These are phyloP conservation scores for Nylanderia fulva DNA, from an alignment of 1,140 invertebrate genomes.

Conservation along the genomic window DNA sequence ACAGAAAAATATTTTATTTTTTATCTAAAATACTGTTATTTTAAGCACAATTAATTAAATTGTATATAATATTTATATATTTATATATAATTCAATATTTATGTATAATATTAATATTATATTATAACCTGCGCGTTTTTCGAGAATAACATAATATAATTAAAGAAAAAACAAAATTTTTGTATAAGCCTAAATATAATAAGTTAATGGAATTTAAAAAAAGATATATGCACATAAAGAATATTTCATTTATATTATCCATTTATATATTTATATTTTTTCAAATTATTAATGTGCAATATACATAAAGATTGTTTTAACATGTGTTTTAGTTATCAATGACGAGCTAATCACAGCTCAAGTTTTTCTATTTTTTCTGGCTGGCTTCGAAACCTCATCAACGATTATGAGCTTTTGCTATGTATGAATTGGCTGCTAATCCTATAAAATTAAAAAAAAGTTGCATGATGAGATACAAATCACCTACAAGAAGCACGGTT, in stretches of 20 bases:
- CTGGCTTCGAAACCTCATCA: slow-evolving; percentile 73
- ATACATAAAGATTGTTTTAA: not conserved
- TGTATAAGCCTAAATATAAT: not conserved
- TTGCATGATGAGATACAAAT: slow-evolving; percentile 73
- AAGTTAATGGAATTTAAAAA: not conserved
- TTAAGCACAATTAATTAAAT: too few relatives aligned
- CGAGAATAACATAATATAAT: too few relatives aligned
- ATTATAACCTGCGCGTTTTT: too few relatives aligned
- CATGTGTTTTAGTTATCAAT: slow-evolving; percentile 31
- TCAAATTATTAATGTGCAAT: not conserved
- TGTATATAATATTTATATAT: too few relatives aligned
- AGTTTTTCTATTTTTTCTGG: slow-evolving; percentile 72
- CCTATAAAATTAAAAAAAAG: slow-evolving; percentile 78
- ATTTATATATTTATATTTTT: not conserved
- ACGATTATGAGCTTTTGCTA: slow-evolving; percentile 58
- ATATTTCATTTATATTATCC: not conserved
- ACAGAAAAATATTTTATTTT: too few relatives aligned
- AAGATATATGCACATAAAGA: not conserved
- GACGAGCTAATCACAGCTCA: slow-evolving; percentile 66
- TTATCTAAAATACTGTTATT: too few relatives aligned
- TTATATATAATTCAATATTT: too few relatives aligned
- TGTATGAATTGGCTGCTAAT: slow-evolving; percentile 76
- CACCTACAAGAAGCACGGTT: slow-evolving; percentile 61
- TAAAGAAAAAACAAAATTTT: too few relatives aligned
- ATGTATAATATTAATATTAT: too few relatives aligned